phyloP scores from a whole-genome alignment of 2,888 invertebrate species.

The Timema podura region DNA sequence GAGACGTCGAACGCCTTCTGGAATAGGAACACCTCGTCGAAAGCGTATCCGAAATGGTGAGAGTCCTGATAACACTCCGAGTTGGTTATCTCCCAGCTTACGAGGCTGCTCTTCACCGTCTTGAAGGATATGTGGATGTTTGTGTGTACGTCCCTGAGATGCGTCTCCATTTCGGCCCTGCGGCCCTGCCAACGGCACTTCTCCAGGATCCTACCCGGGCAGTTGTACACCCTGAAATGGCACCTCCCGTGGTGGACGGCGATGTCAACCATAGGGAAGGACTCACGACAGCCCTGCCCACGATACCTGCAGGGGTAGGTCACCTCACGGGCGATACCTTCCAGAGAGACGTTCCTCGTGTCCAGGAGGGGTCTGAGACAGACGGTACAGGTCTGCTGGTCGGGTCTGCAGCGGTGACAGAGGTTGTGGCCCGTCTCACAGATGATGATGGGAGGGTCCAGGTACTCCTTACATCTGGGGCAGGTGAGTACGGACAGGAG shows the following conservation, averaged over 20 bases:
- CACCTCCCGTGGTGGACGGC: conserved; percentile 16
- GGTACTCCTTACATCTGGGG: conserved; percentile 20
- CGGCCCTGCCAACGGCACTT: conserved; percentile 10
- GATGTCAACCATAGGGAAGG: conserved; percentile 12
- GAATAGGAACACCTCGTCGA: conserved; percentile 22
- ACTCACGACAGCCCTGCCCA: not conserved
- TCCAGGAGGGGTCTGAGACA: conserved; percentile 16
- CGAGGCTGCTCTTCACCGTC: not conserved
- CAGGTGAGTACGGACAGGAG: conserved; percentile 17
- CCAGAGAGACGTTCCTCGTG: conserved; percentile 22
- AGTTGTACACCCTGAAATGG: conserved; percentile 6
- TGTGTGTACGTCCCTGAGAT: not conserved
- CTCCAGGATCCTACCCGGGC: conserved; percentile 5
- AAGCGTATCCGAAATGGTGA: conserved; percentile 19
- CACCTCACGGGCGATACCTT: conserved; percentile 17
- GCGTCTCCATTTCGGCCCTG: not conserved
- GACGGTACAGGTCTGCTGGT: conserved; percentile 8
- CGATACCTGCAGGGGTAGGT: conserved; percentile 19
- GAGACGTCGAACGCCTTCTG: conserved; percentile 23
- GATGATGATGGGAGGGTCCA: conserved; percentile 19
- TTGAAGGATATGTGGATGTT: not conserved
- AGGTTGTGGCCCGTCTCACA: conserved; percentile 20
- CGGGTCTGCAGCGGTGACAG: conserved; percentile 17
- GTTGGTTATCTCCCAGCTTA: not conserved
- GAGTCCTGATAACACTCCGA: conserved; percentile 17